These are phyloP conservation scores for Gortyna flavago DNA, from an alignment of 2,888 invertebrate species.

Conservation along the genomic window DNA sequence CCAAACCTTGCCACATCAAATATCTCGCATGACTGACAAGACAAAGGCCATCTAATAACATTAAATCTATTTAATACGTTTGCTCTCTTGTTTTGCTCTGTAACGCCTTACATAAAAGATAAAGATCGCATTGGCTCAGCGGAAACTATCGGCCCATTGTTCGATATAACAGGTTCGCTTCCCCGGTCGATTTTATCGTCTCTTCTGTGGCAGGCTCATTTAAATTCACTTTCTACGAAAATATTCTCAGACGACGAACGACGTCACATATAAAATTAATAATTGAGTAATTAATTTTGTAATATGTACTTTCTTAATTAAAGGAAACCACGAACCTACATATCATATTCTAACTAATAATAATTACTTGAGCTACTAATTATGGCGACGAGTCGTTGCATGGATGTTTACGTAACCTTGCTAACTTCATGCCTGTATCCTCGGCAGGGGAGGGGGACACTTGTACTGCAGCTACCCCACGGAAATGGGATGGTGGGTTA, in stretches of 20 bases:
- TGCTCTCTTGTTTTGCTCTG: conserved; percentile 15
- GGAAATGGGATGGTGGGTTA: neutral
- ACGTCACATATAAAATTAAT: conserved; percentile 7
- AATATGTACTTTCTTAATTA: conserved; percentile 12
- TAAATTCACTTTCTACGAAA: conserved; percentile 68
- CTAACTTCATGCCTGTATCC: no score
- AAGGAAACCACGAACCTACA: conserved; percentile 8
- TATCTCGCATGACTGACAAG: neutral
- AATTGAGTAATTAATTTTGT: neutral
- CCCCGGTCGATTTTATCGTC: conserved; percentile 67
- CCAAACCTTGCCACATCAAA: neutral
- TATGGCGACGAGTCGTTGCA: neutral
- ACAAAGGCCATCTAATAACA: conserved; percentile 18
- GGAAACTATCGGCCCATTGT: conserved; percentile 73
- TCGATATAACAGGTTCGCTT: conserved; percentile 66
- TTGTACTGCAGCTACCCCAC: neutral
- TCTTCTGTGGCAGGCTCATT: conserved; percentile 57
- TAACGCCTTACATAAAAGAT: conserved; percentile 62
- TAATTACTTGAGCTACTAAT: conserved; percentile 18
- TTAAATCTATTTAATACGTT: conserved; percentile 28
- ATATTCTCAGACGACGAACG: conserved; percentile 62
- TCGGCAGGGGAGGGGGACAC: neutral
- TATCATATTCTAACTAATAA: conserved; percentile 16
- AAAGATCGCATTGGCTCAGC: conserved; percentile 60
- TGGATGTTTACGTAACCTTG: neutral